A percentile compares a stretch with the other conserved stretches of the same genome.
These are phyloP conservation scores for Potorous gilbertii DNA, from an alignment of 2,797 vertebrate species.

Conservation along the genomic window DNA sequence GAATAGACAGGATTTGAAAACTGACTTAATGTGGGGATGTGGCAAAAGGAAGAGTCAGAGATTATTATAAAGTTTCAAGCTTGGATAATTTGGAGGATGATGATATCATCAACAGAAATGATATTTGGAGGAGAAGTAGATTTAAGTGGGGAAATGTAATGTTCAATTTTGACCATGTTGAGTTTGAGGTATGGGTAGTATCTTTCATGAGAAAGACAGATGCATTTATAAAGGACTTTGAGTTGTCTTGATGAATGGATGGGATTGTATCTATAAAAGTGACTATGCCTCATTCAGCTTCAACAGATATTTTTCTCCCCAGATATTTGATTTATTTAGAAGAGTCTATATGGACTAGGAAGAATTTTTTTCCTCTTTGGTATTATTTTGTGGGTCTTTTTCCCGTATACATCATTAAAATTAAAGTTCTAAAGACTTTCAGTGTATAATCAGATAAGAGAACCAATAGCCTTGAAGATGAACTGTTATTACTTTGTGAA, in stretches of 20 bases:
- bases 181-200: not conserved
- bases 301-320: not conserved
- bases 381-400: not conserved
- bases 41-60: not conserved
- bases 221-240: conserved; percentile 22
- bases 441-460: not conserved
- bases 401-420: not conserved
- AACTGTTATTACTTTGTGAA: not conserved
- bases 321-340: not conserved
- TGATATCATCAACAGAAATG: not conserved
- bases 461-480: not conserved
- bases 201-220: conserved; percentile 21
- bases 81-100: not conserved
- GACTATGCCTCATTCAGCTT: conserved; percentile 7
- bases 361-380: not conserved
- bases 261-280: not conserved
- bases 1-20: not conserved
- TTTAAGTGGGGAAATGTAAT: not conserved
- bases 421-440: not conserved
- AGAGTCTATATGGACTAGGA: not conserved
- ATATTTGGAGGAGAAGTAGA: not conserved
- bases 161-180: not conserved
- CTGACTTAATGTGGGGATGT: not conserved
- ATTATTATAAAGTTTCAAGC: not conserved
- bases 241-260: conserved; percentile 23